Conservation (phyloP, 2,113 vertebrate species). For the Sula dactylatra region DNA sequence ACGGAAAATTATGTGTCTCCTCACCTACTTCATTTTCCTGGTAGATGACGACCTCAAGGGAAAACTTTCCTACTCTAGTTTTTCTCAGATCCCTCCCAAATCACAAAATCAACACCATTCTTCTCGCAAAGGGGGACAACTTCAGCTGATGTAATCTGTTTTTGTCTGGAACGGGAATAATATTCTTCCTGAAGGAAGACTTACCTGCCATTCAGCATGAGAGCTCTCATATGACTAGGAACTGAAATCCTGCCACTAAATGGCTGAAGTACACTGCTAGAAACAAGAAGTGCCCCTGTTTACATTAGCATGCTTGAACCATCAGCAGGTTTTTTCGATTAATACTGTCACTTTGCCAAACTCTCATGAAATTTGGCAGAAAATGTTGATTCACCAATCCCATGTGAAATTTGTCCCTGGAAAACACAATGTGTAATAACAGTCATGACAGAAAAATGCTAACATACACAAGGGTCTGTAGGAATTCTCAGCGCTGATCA, state of each 20-base stretch:
- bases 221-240: neutral
- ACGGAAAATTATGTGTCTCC: neutral
- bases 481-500: neutral
- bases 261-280: neutral
- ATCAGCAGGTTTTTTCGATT: neutral
- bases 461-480: neutral
- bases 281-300: neutral
- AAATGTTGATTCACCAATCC: neutral
- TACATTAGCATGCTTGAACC: neutral
- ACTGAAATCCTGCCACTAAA: neutral
- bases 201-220: neutral
- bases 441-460: neutral
- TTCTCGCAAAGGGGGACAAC: neutral
- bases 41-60: neutral
- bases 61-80: neutral
- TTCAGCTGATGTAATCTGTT: neutral
- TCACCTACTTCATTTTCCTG: neutral
- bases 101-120: neutral
- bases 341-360: slow-evolving; percentile 18
- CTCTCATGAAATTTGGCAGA: slow-evolving; percentile 1
- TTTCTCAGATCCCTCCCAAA: neutral
- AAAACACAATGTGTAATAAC: neutral
- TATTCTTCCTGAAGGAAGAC: neutral
- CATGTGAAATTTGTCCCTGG: neutral
- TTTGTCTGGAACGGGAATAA: neutral